Evolutionary conservation across 2,113 vertebrate species (phyloP), one percentile per base, ranked within the genome.

Genomic region (Cryptotis parvus): DNA sequence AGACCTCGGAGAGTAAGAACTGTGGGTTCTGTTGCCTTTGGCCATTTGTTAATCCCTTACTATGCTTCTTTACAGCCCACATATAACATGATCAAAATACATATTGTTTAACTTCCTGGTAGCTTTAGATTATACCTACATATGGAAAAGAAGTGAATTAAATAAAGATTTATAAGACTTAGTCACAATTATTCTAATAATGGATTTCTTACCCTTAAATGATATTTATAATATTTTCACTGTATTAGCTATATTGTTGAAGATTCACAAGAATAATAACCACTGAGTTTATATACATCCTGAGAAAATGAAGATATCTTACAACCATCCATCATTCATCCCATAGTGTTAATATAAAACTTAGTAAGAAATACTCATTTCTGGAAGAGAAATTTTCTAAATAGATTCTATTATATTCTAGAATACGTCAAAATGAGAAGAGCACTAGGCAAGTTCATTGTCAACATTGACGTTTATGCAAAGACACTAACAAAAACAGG

Each of bases 191-290:
- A 14, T 65, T 24, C 41, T 65, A 6, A 18, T 31, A 37, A 20
- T 68, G 58, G 3, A 33, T 83, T 84, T 37, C 43, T 73, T 80
- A 11, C 66, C 39, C 31, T 91, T 58, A 6, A 35, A 5, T 18
- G 15, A 41, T 43, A 6, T 58, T 55, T 83, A 3, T 33, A 49
- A 3, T 33, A 49, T 35, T 76, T 85, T 90, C 39, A 27, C 10
- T 68, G 86, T n/a, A 11, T 78, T 78, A 35, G 6, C 33, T 85
- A 27, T 49, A 55, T 4, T 41, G 26, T 4, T 69, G 33, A 39
- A 87, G 91, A 73, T 49, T 66, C 26, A 11, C 52, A 39, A 69
- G 43, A 37, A 63, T 75, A 72, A 74, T 26, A 90, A 35, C 93
- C 7, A 10, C 5, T 61, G 3, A 81, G 6, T 41, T 74, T 85